Evolutionary conservation across 2,888 invertebrate species (phyloP), one percentile per base, ranked within the genome.

Genomic region (Drosophila paranaensis): DNA sequence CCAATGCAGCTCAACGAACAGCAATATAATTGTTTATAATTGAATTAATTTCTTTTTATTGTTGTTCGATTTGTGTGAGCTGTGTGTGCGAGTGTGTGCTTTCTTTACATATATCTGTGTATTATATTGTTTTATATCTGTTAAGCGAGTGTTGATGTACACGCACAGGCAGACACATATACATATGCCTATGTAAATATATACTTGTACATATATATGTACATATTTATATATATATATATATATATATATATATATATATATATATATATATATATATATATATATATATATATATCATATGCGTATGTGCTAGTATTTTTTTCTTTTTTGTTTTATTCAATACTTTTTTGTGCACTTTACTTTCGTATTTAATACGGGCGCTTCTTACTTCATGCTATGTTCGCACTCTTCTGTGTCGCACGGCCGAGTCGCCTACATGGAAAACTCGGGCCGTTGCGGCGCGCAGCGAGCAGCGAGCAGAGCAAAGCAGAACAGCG

Each of bases 361-460:
- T 86, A 72, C 84, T 78, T 85, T 82, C 55, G 85, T 66, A 66
- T 66, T 80, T 85, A 85, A 66, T 66, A 55, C 85, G 85, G 82
- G 43, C 89, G 90, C 90, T 88, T 89, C 90, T 89, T 88, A 88
- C 90, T 89, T 82, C 88, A 77, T 90, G 89, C 88, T 91, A 89
- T 86, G 90, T 90, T 83, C 88, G 91, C 92, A 91, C 92, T 92
- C 92, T 92, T 91, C 89, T 91, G 89, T 91, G 91, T 89, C 91
- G 88, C 90, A 91, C 92, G 89, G 91, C 90, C 90, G 92, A 91
- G 90, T 92, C 91, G 91, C 92, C 91, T 90, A 90, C 91, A 91
- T 91, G 91, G 90, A 90, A 87, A 87, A 78, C 89, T 84, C 86
- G 71, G 64, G 64, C 68, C 71, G 56, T 53, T 65, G 60, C 56